Base-by-base conservation (phyloP, 2,113 vertebrate species). In the Hirundichthys speculiger region DNA sequence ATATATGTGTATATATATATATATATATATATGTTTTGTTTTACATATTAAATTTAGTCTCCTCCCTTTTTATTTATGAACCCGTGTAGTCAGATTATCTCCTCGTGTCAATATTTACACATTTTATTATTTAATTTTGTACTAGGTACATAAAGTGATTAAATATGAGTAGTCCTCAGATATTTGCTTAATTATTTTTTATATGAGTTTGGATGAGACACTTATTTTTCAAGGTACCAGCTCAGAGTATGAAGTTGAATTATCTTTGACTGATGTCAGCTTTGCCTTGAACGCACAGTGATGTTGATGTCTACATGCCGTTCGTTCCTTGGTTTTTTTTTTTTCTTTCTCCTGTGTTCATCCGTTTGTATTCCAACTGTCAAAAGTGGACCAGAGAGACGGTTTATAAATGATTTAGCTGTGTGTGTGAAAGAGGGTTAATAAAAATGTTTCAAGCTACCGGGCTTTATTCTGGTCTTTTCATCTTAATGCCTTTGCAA, bases 61-160 rank as follows among this genome's bases (percentile, higher is more conserved):
- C 30, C 30, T 34, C 30, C 30, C 30, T 34, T 7, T 88, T 82
- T 77, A 82, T 84, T 82, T 79, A 85, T 85, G 24, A 74, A 82
- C 34, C 25, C 80, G 60, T 68, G 62, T 74, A 20, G 24, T 64
- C 69, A 24, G 48, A 45, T 68, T 71, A 40, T 82, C 46, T 53
- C 51, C 55, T n/a, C n/a, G 61, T 80, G 53, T 56, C 57, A 38
- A 67, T 83, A 72, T 79, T 71, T 55, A 74, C 49, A 59, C 48
- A 53, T 80, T 79, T 76, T 83, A 65, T 82, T 85, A 84, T 92
- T 88, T 92, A 89, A 76, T 73, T 89, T 88, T 89, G 80, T 88
- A 92, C 75, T 73, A 83, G 84, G 69, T 87, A 83, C 85, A 89
- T 65, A 74, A 67, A 50, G 61, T 73, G 52, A 51, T 50, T 14